A percentile compares a stretch with the other conserved stretches of the same genome.
Conservation (phyloP, 2,113 vertebrate species). For the Mastomys coucha region DNA sequence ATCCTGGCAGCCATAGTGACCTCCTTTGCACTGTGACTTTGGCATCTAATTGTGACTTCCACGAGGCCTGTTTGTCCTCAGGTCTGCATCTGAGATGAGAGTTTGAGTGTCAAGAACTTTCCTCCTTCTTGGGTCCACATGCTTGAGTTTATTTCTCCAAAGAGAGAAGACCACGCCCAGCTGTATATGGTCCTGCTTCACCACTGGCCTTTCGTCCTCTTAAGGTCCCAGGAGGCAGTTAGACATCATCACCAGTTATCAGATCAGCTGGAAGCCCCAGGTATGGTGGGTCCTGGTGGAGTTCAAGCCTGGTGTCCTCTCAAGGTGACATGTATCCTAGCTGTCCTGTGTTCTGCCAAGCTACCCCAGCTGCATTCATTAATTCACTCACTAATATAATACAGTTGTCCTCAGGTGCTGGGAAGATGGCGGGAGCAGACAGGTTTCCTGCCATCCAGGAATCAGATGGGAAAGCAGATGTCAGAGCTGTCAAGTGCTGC, state of each 20-base stretch:
- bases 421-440: not conserved
- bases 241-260: not conserved
- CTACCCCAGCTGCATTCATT: no score
- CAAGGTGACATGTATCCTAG: not conserved
- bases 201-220: not conserved
- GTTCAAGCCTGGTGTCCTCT: not conserved
- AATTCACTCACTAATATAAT: not conserved
- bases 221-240: not conserved
- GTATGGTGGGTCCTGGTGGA: fast-evolving
- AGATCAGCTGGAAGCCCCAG: not conserved
- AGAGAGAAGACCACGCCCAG: not conserved
- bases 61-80: not conserved
- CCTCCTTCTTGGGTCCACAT: not conserved
- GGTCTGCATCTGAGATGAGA: not conserved
- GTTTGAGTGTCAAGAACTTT: not conserved
- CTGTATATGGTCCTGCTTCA: not conserved
- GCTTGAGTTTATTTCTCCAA: not conserved
- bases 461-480: not conserved
- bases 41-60: conserved; percentile 51
- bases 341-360: not conserved
- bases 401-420: not conserved
- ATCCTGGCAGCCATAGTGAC: not conserved
- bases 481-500: fast-evolving
- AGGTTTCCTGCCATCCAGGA: not conserved
- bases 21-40: not conserved